Evolutionary conservation across 2,113 vertebrate species (phyloP).

Genomic region (Craseonycteris thonglongyai): DNA sequence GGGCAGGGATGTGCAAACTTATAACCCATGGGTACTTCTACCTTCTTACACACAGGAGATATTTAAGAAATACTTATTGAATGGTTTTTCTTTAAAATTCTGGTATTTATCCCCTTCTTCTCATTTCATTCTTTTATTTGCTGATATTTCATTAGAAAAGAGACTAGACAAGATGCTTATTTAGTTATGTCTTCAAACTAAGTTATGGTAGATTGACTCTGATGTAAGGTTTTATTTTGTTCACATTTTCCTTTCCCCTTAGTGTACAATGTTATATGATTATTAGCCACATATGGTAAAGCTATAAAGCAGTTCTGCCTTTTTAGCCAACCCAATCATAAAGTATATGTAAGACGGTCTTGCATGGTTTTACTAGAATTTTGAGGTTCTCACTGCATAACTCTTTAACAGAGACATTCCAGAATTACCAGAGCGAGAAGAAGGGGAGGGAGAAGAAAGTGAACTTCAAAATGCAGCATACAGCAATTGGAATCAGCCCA

Average conservation of each 20-base stretch:
- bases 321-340: not conserved
- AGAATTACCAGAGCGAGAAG: conserved; percentile 94
- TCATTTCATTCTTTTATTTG: not conserved
- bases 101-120: not conserved
- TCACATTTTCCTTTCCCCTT: not conserved
- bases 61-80: not conserved
- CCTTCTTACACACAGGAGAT: not conserved
- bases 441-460: conserved; percentile 98
- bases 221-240: not conserved
- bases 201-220: not conserved
- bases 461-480: conserved; percentile 86
- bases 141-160: not conserved
- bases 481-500: conserved; percentile 93
- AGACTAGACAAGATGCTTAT: not conserved
- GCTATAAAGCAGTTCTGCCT: not conserved
- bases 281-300: not conserved
- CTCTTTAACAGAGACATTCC: conserved; percentile 80
- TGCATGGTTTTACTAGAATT: not conserved
- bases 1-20: not conserved
- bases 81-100: not conserved
- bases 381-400: not conserved
- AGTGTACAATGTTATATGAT: not conserved
- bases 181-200: not conserved
- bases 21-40: not conserved
- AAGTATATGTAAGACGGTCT: not conserved